phyloP scores from a whole-genome alignment of 2,888 invertebrate genomes.

The Trichogramma evanescens region DNA sequence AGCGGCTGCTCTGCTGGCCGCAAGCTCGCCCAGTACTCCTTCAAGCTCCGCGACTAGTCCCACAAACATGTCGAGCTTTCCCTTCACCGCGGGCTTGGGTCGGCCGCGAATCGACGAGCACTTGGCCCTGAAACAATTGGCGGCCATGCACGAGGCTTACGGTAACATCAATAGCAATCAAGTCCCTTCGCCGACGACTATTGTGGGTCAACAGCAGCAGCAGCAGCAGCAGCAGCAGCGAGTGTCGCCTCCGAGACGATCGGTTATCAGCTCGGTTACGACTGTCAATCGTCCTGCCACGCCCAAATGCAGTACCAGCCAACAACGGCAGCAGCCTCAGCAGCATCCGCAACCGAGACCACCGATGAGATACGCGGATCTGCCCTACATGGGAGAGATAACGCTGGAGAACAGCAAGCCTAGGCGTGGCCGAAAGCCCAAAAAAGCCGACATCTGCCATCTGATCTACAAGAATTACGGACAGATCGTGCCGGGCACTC shows the following conservation, averaged over 20 bases:
- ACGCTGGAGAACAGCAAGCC: slow-evolving; percentile 83
- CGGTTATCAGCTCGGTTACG: slow-evolving; percentile 7
- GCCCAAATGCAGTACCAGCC: slow-evolving; percentile 15
- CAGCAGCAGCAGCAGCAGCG: slow-evolving; percentile 26
- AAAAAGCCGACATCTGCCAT: slow-evolving; percentile 87
- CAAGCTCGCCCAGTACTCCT: slow-evolving; percentile 26
- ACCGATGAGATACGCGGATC: slow-evolving; percentile 67
- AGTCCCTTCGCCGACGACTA: slow-evolving; percentile 15
- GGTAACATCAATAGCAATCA: neutral
- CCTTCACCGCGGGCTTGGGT: slow-evolving; percentile 26
- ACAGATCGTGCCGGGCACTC: slow-evolving; percentile 73
- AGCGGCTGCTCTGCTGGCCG: slow-evolving; percentile 32
- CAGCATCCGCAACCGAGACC: slow-evolving; percentile 28
- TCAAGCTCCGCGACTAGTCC: slow-evolving; percentile 23
- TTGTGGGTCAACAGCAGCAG: slow-evolving; percentile 19
- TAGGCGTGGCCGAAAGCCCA: slow-evolving; percentile 78
- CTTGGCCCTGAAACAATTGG: slow-evolving; percentile 67
- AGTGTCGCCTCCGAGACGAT: slow-evolving; percentile 12
- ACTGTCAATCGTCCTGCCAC: slow-evolving; percentile 9
- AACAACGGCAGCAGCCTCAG: slow-evolving; percentile 8
- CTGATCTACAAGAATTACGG: slow-evolving; percentile 88
- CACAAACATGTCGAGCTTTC: slow-evolving; percentile 15
- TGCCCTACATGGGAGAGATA: slow-evolving; percentile 90
- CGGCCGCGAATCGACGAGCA: slow-evolving; percentile 39
- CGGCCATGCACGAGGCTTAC: slow-evolving; percentile 58